phyloP scores from a whole-genome alignment of 1,140 invertebrate species.

The Arion vulgaris region DNA sequence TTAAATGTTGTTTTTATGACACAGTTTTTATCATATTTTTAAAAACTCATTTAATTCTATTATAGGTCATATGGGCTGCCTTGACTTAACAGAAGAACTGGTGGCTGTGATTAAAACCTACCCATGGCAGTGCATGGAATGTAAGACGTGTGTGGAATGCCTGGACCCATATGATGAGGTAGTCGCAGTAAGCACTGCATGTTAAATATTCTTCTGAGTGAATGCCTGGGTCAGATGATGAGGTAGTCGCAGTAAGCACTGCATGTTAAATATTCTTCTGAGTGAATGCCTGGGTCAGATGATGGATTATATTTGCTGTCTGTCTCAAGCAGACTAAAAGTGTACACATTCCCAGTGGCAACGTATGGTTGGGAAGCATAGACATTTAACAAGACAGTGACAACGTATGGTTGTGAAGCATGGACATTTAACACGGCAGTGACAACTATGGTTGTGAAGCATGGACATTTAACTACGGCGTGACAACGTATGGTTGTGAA shows the following conservation, averaged over 20 bases:
- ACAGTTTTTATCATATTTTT: no score
- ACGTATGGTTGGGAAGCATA: no score
- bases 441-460: slow-evolving; percentile 23
- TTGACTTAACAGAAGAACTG: slow-evolving; percentile 87
- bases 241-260: slow-evolving; percentile 60
- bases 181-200: background rate
- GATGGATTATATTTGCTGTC: slow-evolving; percentile 75
- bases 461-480: no score
- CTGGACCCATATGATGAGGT: slow-evolving; percentile 85
- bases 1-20: no score
- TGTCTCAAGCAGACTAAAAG: background rate
- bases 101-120: slow-evolving; percentile 87
- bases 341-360: no score
- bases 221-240: slow-evolving; percentile 87
- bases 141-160: slow-evolving; percentile 92
- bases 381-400: no score
- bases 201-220: slow-evolving; percentile 44
- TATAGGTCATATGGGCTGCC: slow-evolving; percentile 84
- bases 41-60: no score
- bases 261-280: background rate
- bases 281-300: slow-evolving; percentile 83
- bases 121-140: slow-evolving; percentile 94
- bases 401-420: no score
- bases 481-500: no score
- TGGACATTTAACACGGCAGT: no score